phyloP scores from a whole-genome alignment of 2,113 vertebrate species.

The Leucopsar rothschildi region DNA sequence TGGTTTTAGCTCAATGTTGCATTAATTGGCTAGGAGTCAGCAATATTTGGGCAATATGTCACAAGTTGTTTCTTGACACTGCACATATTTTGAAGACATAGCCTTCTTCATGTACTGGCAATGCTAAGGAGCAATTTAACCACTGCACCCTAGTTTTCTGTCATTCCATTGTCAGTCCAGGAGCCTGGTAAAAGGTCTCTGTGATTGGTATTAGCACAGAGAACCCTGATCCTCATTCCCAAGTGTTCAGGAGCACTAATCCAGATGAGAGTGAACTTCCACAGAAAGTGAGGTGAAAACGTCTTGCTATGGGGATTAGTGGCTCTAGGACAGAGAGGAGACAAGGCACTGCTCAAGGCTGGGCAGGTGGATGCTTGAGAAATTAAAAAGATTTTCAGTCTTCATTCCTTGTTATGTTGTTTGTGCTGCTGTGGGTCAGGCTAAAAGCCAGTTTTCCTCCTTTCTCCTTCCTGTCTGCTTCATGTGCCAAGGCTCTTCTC shows the following conservation, averaged over 20 bases:
- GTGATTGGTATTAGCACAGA: not conserved
- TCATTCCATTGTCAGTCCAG: not conserved
- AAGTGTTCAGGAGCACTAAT: not conserved
- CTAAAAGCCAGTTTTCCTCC: constrained; percentile 1
- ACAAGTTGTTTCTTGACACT: constrained; percentile 1
- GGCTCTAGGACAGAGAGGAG: not conserved
- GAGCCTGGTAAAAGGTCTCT: not conserved
- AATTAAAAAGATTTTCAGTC: not conserved
- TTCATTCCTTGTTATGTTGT: not conserved
- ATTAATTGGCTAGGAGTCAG: not conserved
- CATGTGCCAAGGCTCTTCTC: constrained; percentile 13
- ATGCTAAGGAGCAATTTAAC: accelerated
- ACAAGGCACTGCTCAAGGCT: too few species aligned
- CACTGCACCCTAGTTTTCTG: not conserved
- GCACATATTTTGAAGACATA: not conserved
- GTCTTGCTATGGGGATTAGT: not conserved
- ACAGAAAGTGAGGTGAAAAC: not conserved
- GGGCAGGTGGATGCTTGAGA: not conserved
- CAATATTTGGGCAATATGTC: not conserved
- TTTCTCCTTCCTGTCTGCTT: not conserved
- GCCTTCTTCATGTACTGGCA: not conserved
- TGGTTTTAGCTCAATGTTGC: not conserved
- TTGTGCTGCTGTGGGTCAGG: not conserved
- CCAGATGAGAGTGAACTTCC: not conserved
- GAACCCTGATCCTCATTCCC: not conserved